Conservation (phyloP, 2,888 invertebrate genomes). For the Sarcophaga variegata region DNA sequence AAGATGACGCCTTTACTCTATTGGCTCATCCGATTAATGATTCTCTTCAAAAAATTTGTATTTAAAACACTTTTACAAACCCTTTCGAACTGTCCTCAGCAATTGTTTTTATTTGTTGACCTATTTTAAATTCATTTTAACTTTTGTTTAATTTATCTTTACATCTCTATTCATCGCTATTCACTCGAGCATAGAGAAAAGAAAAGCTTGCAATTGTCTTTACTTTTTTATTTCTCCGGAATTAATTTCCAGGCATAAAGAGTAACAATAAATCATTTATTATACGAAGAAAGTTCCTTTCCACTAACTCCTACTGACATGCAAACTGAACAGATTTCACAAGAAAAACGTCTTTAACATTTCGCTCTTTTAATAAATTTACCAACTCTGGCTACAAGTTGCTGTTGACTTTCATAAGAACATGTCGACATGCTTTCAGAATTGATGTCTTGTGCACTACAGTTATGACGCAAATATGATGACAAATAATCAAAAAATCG, state of each 20-base stretch:
- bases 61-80: too few relatives aligned
- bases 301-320: background rate
- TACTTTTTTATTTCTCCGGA: background rate
- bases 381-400: background rate
- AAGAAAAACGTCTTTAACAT: conserved; percentile 21
- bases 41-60: too few relatives aligned
- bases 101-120: too few relatives aligned
- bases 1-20: too few relatives aligned
- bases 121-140: too few relatives aligned
- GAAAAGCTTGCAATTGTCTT: background rate
- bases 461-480: background rate
- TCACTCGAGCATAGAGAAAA: background rate
- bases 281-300: background rate
- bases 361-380: conserved; percentile 24
- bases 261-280: background rate
- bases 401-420: background rate
- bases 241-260: background rate
- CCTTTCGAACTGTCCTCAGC: too few relatives aligned
- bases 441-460: conserved; percentile 24
- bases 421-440: conserved; percentile 32
- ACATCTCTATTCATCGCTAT: background rate
- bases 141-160: too few relatives aligned
- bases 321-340: background rate
- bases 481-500: background rate
- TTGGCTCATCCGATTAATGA: too few relatives aligned